Evolutionary conservation across 2,888 invertebrate genomes (phyloP).

Genomic region (Temnothorax unifasciatus): DNA sequence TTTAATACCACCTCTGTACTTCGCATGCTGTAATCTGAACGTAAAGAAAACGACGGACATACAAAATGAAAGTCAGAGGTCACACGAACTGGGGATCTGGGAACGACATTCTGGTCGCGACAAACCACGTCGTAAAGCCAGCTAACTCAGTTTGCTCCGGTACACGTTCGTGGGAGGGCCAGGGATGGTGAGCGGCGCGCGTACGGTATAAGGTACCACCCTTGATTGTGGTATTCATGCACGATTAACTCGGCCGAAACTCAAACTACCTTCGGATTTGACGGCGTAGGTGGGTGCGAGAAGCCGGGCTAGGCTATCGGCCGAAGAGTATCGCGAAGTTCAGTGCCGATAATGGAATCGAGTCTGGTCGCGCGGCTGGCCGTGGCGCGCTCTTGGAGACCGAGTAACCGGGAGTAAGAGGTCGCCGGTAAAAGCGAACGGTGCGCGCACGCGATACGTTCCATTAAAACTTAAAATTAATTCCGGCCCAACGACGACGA

Average conservation of each 20-base stretch:
- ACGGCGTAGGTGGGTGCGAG: constrained; percentile 57
- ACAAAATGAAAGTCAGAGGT: constrained; percentile 41
- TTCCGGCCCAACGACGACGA: constrained; percentile 71
- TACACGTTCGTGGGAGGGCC: constrained; percentile 46
- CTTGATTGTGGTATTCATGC: constrained; percentile 81
- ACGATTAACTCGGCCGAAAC: constrained; percentile 78
- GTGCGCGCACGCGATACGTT: constrained; percentile 72
- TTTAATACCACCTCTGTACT: not conserved
- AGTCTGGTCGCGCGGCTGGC: constrained; percentile 67
- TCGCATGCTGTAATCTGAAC: not conserved
- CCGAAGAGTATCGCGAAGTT: constrained; percentile 77
- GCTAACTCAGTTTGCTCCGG: constrained; percentile 50
- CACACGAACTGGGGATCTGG: constrained; percentile 25
- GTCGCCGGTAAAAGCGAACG: constrained; percentile 75
- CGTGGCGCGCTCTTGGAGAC: constrained; percentile 37
- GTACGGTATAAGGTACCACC: constrained; percentile 72
- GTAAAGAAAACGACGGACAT: not conserved
- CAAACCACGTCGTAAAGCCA: constrained; percentile 50
- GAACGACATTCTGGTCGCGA: constrained; percentile 34
- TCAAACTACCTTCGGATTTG: constrained; percentile 70
- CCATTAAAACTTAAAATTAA: constrained; percentile 84
- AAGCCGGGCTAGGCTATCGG: constrained; percentile 51
- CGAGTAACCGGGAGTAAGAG: constrained; percentile 65
- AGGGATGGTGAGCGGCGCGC: constrained; percentile 44
- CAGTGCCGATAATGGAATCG: constrained; percentile 79